Conservation (phyloP, 2,797 vertebrate species). For the Pteronotus mesoamericanus region DNA sequence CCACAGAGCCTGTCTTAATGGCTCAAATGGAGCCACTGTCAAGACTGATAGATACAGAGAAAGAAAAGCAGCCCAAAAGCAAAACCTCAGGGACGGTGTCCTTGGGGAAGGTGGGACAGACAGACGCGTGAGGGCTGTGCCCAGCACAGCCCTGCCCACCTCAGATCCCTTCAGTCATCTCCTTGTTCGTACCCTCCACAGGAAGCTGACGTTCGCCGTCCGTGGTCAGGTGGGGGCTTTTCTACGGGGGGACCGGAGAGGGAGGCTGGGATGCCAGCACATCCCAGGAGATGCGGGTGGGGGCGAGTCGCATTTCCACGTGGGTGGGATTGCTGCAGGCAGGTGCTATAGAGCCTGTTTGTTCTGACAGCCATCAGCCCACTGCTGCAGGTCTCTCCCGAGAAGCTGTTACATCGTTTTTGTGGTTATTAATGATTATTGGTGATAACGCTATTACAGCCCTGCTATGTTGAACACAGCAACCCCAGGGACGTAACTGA, state of each 20-base stretch:
- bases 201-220: background rate
- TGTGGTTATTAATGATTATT: background rate
- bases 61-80: background rate
- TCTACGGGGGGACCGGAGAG: background rate
- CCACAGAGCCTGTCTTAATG: background rate
- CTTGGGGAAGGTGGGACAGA: too few relatives aligned
- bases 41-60: background rate
- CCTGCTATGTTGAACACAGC: background rate
- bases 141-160: background rate
- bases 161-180: background rate
- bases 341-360: too few relatives aligned
- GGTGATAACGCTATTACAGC: background rate
- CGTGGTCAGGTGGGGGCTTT: background rate
- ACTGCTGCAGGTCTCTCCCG: background rate
- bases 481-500: background rate
- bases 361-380: background rate
- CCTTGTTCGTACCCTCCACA: background rate
- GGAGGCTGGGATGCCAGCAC: background rate
- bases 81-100: background rate
- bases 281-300: background rate
- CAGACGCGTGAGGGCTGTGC: background rate
- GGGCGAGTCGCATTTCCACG: background rate
- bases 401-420: background rate
- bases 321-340: accelerated
- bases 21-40: background rate